phyloP scores from a whole-genome alignment of 1,140 invertebrate species.

The Acromyrmex charruanus region DNA sequence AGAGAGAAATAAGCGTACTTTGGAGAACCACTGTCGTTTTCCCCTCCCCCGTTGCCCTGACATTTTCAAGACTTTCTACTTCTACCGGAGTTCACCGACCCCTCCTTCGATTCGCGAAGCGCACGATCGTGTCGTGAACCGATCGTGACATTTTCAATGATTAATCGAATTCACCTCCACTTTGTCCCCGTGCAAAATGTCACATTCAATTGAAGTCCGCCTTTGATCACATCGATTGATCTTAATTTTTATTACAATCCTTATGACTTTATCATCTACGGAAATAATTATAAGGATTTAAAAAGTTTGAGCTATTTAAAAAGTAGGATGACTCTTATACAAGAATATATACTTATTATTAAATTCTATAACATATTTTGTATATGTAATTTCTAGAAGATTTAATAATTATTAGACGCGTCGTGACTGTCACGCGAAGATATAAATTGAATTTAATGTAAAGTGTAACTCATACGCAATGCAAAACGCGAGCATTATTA shows the following conservation, averaged over 20 bases:
- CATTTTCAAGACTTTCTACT: constrained; percentile 86
- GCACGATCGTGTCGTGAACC: constrained; percentile 58
- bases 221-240: not conserved
- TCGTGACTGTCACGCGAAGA: not conserved
- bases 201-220: constrained; percentile 12
- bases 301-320: not conserved
- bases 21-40: constrained; percentile 82
- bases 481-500: not conserved
- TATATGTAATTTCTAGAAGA: not conserved
- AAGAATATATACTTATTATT: not conserved
- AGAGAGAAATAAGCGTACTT: constrained; percentile 76
- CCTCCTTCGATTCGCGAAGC: constrained; percentile 55
- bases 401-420: not conserved
- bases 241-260: not conserved
- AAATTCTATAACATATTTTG: not conserved
- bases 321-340: not conserved
- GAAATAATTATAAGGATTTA: not conserved
- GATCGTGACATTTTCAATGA: constrained; percentile 74
- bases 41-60: constrained; percentile 81
- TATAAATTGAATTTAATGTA: not conserved
- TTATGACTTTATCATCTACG: not conserved
- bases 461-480: not conserved
- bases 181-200: constrained; percentile 37
- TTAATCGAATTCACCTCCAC: constrained; percentile 41
- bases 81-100: constrained; percentile 77